phyloP scores from a whole-genome alignment of 1,140 invertebrate species.

The Lysiphlebus fabarum region DNA sequence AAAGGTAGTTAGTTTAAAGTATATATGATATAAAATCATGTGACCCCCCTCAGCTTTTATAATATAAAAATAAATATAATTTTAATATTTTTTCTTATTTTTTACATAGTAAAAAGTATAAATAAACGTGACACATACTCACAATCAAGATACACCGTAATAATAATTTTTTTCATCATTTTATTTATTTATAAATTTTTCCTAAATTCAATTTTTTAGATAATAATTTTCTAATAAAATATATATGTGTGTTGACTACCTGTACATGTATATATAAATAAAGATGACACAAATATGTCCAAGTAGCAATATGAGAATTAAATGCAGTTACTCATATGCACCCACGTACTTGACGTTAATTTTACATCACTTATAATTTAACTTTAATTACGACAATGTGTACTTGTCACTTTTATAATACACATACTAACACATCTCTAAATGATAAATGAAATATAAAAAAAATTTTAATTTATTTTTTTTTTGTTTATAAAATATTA shows the following conservation, averaged over 20 bases:
- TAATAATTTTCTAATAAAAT: no score
- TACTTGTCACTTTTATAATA: conserved; percentile 9
- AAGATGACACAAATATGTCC: neutral
- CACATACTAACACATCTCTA: neutral
- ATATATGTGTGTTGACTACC: no score
- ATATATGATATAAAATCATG: conserved; percentile 14
- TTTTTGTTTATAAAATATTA: neutral
- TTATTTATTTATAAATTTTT: no score
- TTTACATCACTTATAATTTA: conserved; percentile 28
- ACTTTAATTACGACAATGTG: conserved; percentile 37
- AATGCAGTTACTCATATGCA: conserved; percentile 25
- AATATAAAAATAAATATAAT: no score
- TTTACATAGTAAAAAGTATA: no score
- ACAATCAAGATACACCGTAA: no score
- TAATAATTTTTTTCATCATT: no score
- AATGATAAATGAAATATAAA: conserved; percentile 1
- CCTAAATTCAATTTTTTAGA: no score
- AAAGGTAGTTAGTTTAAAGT: conserved; percentile 32
- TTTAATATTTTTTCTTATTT: no score
- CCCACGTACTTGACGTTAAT: conserved; percentile 6
- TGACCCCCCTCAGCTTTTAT: conserved; percentile 9
- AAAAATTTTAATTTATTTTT: neutral
- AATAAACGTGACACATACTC: no score
- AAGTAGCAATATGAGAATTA: conserved; percentile 7
- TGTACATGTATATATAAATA: no score